These are phyloP conservation scores for Lasioglossum morio DNA, from an alignment of 2,888 invertebrate genomes.

Conservation along the genomic window DNA sequence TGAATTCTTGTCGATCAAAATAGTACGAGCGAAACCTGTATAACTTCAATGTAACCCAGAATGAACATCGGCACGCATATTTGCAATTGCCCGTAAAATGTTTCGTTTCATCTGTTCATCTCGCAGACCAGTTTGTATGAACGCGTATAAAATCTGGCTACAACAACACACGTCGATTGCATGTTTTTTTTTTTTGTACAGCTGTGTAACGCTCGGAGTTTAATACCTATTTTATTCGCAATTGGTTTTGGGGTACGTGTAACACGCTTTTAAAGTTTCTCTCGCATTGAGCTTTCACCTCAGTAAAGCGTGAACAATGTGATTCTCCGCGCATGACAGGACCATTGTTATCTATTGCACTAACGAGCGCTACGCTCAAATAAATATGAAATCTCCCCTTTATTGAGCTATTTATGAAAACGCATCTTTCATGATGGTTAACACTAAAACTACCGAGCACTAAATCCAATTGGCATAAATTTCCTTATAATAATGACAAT, in stretches of 20 bases:
- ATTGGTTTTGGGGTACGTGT: background rate
- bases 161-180: background rate
- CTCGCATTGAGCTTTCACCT: background rate
- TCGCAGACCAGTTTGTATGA: background rate
- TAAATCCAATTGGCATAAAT: no score
- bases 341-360: conserved; percentile 18
- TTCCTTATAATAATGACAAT: no score
- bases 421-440: background rate
- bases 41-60: background rate
- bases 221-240: conserved; percentile 12
- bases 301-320: background rate
- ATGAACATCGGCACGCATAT: background rate
- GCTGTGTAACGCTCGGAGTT: background rate
- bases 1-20: background rate
- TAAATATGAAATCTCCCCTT: conserved; percentile 17
- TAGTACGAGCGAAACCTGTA: background rate
- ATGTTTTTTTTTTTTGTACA: background rate
- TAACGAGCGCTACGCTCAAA: conserved; percentile 7
- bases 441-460: no score
- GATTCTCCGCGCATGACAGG: background rate
- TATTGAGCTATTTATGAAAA: conserved; percentile 6
- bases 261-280: conserved; percentile 8
- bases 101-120: background rate
- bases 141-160: background rate
- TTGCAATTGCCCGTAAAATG: background rate